Evolutionary conservation across 2,113 vertebrate species (phyloP).

Genomic region (Sapajus apella): DNA sequence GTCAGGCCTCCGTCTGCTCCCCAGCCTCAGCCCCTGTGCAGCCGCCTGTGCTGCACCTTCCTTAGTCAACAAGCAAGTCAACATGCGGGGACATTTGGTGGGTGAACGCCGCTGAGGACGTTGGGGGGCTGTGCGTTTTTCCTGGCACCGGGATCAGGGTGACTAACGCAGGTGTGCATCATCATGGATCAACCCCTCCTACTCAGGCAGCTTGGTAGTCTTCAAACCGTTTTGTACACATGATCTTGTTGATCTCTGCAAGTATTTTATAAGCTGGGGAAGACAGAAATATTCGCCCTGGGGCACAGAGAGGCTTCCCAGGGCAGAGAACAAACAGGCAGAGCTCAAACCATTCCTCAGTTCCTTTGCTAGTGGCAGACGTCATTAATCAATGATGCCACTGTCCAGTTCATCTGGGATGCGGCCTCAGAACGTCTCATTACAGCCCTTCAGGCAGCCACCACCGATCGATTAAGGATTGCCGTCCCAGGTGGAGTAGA

Average conservation of each 20-base stretch:
- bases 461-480: background rate
- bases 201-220: background rate
- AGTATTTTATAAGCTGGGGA: background rate
- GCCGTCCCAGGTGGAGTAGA: background rate
- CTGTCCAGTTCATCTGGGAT: background rate
- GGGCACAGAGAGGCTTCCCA: background rate
- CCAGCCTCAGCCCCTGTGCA: slow-evolving; percentile 66
- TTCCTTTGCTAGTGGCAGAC: background rate
- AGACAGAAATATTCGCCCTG: background rate
- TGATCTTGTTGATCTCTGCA: background rate
- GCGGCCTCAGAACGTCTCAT: background rate
- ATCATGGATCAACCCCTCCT: background rate
- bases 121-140: slow-evolving; percentile 47
- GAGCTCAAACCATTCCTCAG: rapidly evolving
- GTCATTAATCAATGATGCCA: background rate
- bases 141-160: background rate
- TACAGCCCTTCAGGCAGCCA: background rate
- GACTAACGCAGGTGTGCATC: background rate
- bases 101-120: slow-evolving; percentile 47
- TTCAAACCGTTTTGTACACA: background rate
- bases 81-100: slow-evolving; percentile 13
- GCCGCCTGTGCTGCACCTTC: slow-evolving; percentile 77
- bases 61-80: slow-evolving; percentile 70
- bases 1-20: slow-evolving; percentile 64
- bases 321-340: rapidly evolving